A percentile compares a stretch with the other conserved stretches of the same genome.
Conservation (phyloP, 2,797 vertebrate genomes). For the Chrysocyon brachyurus region DNA sequence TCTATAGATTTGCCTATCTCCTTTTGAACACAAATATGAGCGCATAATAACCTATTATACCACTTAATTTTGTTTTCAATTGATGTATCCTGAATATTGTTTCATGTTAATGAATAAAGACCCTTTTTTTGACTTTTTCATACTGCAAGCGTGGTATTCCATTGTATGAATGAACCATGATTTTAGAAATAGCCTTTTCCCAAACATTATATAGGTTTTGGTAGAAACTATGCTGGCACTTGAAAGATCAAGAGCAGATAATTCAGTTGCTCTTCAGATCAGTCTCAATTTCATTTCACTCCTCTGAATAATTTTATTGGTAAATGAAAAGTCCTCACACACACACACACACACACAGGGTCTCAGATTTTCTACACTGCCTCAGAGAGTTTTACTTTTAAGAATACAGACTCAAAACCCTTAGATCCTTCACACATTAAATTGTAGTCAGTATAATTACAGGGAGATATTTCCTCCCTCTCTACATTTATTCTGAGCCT, state of each 20-base stretch:
- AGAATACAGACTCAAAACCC: background rate
- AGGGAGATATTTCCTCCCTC: background rate
- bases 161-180: background rate
- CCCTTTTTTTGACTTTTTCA: background rate
- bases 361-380: background rate
- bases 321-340: background rate
- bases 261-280: background rate
- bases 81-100: background rate
- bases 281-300: background rate
- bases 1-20: background rate
- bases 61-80: slow-evolving; percentile 15
- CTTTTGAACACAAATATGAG: background rate
- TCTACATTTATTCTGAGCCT: slow-evolving; percentile 10
- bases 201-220: background rate
- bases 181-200: slow-evolving; percentile 15
- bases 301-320: background rate
- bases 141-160: background rate
- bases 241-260: slow-evolving; percentile 17
- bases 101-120: slow-evolving; percentile 16
- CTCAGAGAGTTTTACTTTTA: slow-evolving; percentile 8
- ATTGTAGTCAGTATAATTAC: background rate
- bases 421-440: background rate
- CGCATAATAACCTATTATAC: background rate
- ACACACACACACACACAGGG: too few relatives aligned
- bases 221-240: background rate